These are phyloP conservation scores for Pharmacophagus antenor DNA, from an alignment of 2,888 invertebrate genomes.

Conservation along the genomic window DNA sequence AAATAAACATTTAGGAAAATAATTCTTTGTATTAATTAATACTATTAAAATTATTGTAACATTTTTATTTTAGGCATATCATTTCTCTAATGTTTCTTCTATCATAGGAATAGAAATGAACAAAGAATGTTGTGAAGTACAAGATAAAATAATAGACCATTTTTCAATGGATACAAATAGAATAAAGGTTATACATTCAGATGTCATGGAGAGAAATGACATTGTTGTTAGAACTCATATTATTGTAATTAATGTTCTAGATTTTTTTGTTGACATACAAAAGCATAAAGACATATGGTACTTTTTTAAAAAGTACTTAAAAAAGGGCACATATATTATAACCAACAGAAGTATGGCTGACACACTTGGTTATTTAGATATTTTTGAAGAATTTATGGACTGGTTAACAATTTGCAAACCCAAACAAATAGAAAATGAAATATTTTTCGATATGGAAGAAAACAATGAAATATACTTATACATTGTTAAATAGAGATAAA, in stretches of 20 bases:
- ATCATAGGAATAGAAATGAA: slow-evolving; percentile 87
- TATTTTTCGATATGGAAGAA: slow-evolving; percentile 67
- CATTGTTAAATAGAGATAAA: slow-evolving; percentile 65
- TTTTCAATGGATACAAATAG: slow-evolving; percentile 73
- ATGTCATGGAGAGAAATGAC: slow-evolving; percentile 79
- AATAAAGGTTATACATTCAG: slow-evolving; percentile 79
- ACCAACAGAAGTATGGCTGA: slow-evolving; percentile 81
- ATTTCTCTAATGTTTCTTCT: slow-evolving; percentile 77
- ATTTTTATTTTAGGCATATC: slow-evolving; percentile 77
- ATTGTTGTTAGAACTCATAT: slow-evolving; percentile 80
- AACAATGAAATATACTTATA: slow-evolving; percentile 65
- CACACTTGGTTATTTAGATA: slow-evolving; percentile 68
- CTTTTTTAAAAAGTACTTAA: slow-evolving; percentile 77
- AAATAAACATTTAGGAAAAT: neutral
- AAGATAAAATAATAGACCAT: slow-evolving; percentile 78
- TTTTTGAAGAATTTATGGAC: slow-evolving; percentile 67
- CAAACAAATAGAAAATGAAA: slow-evolving; percentile 67
- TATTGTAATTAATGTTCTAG: slow-evolving; percentile 85
- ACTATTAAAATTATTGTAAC: neutral
- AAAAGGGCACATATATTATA: slow-evolving; percentile 80
- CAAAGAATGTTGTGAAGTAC: slow-evolving; percentile 82
- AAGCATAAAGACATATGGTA: slow-evolving; percentile 83
- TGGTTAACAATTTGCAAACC: slow-evolving; percentile 74
- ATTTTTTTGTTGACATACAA: slow-evolving; percentile 83
- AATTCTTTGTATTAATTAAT: neutral